Percentiles rank a stretch among this genome's conserved stretches.
These are phyloP conservation scores for Macrotrachela quadricornifera DNA, from an alignment of 1,140 invertebrate genomes.

Conservation along the genomic window DNA sequence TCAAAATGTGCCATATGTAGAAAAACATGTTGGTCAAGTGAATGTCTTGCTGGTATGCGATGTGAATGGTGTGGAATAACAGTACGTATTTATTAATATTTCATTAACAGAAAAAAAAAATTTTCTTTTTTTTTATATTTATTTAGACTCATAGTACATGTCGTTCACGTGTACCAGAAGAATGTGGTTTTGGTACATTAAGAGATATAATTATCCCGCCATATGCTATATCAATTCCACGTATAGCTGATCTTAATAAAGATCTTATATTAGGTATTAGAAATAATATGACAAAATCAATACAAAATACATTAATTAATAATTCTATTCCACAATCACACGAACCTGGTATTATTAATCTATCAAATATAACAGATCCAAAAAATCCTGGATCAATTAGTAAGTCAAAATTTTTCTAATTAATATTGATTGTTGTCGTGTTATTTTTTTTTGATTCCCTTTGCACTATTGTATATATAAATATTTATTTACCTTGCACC, in stretches of 20 bases:
- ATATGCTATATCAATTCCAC: constrained; percentile 69
- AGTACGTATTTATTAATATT: constrained; percentile 40
- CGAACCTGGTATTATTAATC: too few relatives aligned
- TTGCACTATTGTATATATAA: too few relatives aligned
- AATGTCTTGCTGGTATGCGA: constrained; percentile 72
- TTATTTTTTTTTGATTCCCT: too few relatives aligned
- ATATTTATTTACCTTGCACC: too few relatives aligned
- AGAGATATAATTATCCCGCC: constrained; percentile 94
- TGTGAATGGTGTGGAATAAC: constrained; percentile 99
- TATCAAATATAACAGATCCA: too few relatives aligned
- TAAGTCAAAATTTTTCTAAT: too few relatives aligned
- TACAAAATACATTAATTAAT: too few relatives aligned
- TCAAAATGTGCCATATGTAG: constrained; percentile 89
- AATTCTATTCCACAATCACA: too few relatives aligned
- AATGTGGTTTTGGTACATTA: constrained; percentile 88
- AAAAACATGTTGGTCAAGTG: constrained; percentile 86
- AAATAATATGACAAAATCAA: too few relatives aligned
- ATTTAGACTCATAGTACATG: constrained; percentile 74
- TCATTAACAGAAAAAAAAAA: too few relatives aligned
- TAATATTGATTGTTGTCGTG: too few relatives aligned
- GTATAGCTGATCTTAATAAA: constrained; percentile 91
- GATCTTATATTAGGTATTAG: constrained; percentile 21
- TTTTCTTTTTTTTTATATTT: background rate
- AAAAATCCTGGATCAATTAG: too few relatives aligned
- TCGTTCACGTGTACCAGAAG: constrained; percentile 56